Conservation (phyloP, 2,113 vertebrate genomes). For the Eira barbara region DNA sequence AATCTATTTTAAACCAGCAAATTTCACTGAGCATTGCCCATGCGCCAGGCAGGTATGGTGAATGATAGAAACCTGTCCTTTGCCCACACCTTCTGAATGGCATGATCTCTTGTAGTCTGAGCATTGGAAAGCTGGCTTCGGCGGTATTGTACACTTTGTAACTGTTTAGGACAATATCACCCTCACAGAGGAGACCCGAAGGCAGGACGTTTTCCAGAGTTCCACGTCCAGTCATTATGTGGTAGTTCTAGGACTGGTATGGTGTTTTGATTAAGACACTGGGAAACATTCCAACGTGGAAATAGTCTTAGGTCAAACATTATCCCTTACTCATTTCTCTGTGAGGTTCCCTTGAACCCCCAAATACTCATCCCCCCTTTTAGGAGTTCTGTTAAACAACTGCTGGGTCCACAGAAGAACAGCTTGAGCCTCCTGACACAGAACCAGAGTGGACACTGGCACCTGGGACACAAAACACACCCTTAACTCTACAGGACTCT, state of each 20-base stretch:
- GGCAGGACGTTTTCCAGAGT: not conserved
- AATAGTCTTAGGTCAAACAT: not conserved
- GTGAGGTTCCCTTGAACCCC: not conserved
- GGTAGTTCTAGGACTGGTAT: not conserved
- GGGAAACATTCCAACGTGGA: not conserved
- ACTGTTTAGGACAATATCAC: not conserved
- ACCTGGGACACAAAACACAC: not conserved
- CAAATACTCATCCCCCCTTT: not conserved
- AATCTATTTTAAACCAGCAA: constrained; percentile 27
- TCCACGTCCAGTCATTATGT: not conserved
- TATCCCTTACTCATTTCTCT: not conserved
- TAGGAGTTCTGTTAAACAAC: not conserved
- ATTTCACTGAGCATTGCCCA: not conserved
- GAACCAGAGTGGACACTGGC: not conserved
- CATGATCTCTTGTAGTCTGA: not conserved
- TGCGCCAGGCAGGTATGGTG: not conserved
- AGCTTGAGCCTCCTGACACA: not conserved
- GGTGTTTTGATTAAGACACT: not conserved
- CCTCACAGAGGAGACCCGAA: not conserved
- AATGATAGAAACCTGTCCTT: not conserved
- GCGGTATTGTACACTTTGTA: not conserved
- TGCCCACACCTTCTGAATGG: not conserved
- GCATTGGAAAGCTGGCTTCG: not conserved
- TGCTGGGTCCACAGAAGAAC: not conserved
- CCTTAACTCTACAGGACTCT: not conserved